Conservation (phyloP, 2,888 invertebrate species). For the Pediacus dermestoides region DNA sequence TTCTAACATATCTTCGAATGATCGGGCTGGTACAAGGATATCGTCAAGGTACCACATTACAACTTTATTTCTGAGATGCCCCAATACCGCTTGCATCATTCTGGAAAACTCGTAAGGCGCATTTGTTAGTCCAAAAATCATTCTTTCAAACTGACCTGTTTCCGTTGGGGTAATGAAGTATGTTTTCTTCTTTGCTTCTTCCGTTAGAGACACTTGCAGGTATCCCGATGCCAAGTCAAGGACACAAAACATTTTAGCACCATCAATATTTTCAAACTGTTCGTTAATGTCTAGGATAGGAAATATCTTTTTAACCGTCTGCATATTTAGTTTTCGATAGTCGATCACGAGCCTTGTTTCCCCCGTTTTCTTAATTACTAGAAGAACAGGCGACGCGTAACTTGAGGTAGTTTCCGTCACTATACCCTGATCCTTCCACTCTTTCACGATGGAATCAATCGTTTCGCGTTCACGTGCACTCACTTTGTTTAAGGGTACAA, state of each 20-base stretch:
- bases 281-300: constrained; percentile 18
- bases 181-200: constrained; percentile 27
- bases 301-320: constrained; percentile 16
- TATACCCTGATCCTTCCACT: constrained; percentile 15
- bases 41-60: constrained; percentile 18
- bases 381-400: constrained; percentile 17
- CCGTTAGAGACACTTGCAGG: constrained; percentile 16
- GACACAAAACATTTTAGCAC: constrained; percentile 11
- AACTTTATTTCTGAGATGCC: constrained; percentile 13
- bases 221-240: constrained; percentile 16
- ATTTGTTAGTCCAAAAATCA: constrained; percentile 19
- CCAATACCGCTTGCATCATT: constrained; percentile 14
- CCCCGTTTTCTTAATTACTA: constrained; percentile 21
- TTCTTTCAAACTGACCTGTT: constrained; percentile 14
- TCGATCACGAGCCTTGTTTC: constrained; percentile 22
- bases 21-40: constrained; percentile 15
- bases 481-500: no score
- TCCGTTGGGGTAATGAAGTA: constrained; percentile 34
- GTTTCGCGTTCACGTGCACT: constrained; percentile 12
- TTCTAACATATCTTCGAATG: constrained; percentile 8
- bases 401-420: constrained; percentile 13
- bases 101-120: constrained; percentile 17
- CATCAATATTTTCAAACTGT: constrained; percentile 11
- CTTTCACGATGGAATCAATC: constrained; percentile 13
- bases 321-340: constrained; percentile 18